A percentile compares a stretch with the other conserved stretches of the same genome.
These are phyloP conservation scores for Harpalus rufipes DNA, from an alignment of 2,888 invertebrate species.

Conservation along the genomic window DNA sequence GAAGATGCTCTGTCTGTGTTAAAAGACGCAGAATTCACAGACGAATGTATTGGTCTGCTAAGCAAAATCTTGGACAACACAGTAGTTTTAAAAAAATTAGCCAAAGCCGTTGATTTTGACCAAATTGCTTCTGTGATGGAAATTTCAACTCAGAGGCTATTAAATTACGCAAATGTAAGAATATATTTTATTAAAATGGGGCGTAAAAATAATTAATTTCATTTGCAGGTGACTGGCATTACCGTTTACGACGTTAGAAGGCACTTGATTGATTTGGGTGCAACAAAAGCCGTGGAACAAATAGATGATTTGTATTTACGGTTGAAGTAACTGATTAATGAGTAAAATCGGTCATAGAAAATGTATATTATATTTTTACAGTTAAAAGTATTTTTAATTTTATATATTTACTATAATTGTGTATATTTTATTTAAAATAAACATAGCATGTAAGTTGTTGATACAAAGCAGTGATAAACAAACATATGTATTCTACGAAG, in stretches of 20 bases:
- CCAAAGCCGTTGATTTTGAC: constrained; percentile 54
- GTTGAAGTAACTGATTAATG: constrained; percentile 14
- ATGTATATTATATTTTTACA: constrained; percentile 17
- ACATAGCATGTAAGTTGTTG: no score
- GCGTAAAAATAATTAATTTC: not conserved
- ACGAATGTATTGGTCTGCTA: constrained; percentile 42
- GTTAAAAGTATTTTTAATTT: no score
- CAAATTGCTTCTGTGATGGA: constrained; percentile 28
- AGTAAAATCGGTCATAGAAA: constrained; percentile 55
- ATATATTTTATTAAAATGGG: not conserved
- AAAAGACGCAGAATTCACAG: constrained; percentile 38
- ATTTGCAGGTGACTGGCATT: constrained; percentile 51
- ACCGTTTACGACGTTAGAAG: constrained; percentile 42
- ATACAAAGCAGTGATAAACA: no score
- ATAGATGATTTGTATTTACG: constrained; percentile 53
- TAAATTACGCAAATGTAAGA: constrained; percentile 62
- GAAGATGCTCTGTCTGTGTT: not conserved
- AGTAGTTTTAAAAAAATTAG: constrained; percentile 1
- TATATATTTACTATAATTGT: no score
- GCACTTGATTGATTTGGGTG: constrained; percentile 3
- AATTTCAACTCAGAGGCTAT: constrained; percentile 47
- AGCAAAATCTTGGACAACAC: constrained; percentile 53
- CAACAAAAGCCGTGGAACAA: constrained; percentile 43
- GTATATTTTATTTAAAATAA: no score
- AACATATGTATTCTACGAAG: no score